Base-by-base conservation (phyloP, 2,888 invertebrate genomes). In the Agonopterix heracliana region DNA sequence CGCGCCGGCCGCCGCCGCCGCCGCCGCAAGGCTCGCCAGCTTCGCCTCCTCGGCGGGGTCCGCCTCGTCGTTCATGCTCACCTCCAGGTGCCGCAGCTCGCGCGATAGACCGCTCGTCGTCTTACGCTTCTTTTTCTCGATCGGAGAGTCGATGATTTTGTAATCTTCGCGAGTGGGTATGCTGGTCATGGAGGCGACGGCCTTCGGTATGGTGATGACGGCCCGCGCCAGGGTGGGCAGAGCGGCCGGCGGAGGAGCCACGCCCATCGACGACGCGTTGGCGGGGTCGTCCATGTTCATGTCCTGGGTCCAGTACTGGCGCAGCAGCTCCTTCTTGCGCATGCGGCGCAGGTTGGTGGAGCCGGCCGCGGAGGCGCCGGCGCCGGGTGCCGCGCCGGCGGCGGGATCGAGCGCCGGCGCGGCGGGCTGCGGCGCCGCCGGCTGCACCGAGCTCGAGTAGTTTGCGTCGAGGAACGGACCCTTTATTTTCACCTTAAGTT, bases 401-500 rank as follows among this genome's bases (percentile, higher is more conserved):
- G 77, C 76, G 9, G 78, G 59, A 12, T 82, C 84, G 1, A 83
- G 87, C 40, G 64, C 81, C 17, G 79, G 85, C 13, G 85, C 83
- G 50, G 73, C 79, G n/a, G 88, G 87, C 56, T 90, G 90, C 0
- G 88, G 90, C n/a, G 91, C 78, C 3, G 91, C 89, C 44, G 90
- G 84, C 0, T 89, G 86, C 0, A 91, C 89, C 48, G 92, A 90
- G 2, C 93, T 89, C 38, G 93, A 94, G 69, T 94, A 95, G 60
- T 91, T 91, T 0, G 91, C 92, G 63, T 96, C 95, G 53, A 95
- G 90, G 64, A 95, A 92, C 0, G 96, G 96, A 2, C 96, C 96
- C 74, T 97, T 96, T 55, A 96, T 96, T 80, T 97, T 97, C 0
- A 97, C 93, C 74, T 96, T 96, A 3, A 97, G 83, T 70, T 96